Evolutionary conservation across 2,888 invertebrate genomes (phyloP).

Genomic region (Callosobruchus maculatus): DNA sequence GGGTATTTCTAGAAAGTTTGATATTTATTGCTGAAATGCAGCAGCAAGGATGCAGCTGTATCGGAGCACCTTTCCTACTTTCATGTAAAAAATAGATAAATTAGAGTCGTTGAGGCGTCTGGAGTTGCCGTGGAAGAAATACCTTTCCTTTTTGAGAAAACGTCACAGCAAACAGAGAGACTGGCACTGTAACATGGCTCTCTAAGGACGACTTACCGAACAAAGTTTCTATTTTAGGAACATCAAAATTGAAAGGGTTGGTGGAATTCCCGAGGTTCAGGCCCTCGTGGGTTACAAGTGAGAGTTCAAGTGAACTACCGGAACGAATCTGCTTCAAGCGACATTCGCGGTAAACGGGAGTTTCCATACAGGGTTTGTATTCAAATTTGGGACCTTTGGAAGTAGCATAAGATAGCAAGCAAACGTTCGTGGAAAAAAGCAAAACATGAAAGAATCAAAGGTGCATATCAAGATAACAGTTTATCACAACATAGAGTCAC

Average conservation of each 20-base stretch:
- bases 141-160: too few relatives aligned
- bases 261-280: not conserved
- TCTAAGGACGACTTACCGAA: not conserved
- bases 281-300: not conserved
- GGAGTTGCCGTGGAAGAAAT: not conserved
- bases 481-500: too few relatives aligned
- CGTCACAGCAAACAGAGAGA: too few relatives aligned
- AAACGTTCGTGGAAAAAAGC: too few relatives aligned
- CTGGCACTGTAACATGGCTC: not conserved
- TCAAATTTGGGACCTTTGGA: too few relatives aligned
- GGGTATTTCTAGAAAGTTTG: not conserved
- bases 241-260: not conserved
- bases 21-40: not conserved
- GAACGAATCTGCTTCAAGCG: not conserved
- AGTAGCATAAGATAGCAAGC: too few relatives aligned
- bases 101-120: not conserved
- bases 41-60: too few relatives aligned
- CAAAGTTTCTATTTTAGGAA: not conserved
- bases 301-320: not conserved
- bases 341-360: too few relatives aligned
- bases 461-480: too few relatives aligned
- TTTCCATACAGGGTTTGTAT: too few relatives aligned
- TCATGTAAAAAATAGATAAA: not conserved
- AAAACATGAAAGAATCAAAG: too few relatives aligned
- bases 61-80: too few relatives aligned